A percentile compares a stretch with the other conserved stretches of the same genome.
Evolutionary conservation across 1,140 invertebrate genomes (phyloP).

Genomic region (Ceratina calcarata): DNA sequence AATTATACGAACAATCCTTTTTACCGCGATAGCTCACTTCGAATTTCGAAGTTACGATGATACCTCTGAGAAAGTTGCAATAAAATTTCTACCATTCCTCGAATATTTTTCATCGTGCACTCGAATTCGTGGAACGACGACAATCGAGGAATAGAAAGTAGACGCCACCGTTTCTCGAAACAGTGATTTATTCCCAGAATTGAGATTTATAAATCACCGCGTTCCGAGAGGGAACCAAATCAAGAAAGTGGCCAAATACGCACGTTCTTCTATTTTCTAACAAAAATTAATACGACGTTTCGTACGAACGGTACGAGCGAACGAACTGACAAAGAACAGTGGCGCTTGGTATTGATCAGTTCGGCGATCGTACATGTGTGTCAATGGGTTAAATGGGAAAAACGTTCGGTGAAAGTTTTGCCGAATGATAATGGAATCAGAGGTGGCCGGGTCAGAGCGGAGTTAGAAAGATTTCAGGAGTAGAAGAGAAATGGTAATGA

Average conservation of each 20-base stretch:
- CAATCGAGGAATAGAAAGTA: slow-evolving; percentile 57
- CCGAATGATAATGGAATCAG: neutral
- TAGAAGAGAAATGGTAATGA: slow-evolving; percentile 26
- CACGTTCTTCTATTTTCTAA: neutral
- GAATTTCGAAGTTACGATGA: neutral
- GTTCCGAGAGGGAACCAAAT: slow-evolving; percentile 21
- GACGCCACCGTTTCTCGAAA: slow-evolving; percentile 43
- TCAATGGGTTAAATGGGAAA: neutral
- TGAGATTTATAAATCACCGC: slow-evolving; percentile 38
- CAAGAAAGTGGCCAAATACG: no score
- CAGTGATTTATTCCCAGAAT: slow-evolving; percentile 51
- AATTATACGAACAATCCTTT: neutral
- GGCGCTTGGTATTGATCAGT: no score
- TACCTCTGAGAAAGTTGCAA: slow-evolving; percentile 7
- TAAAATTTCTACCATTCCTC: slow-evolving; percentile 1
- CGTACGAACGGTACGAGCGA: no score
- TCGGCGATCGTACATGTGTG: neutral
- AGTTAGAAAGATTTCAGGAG: slow-evolving; percentile 15
- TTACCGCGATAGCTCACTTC: neutral
- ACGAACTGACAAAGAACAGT: no score
- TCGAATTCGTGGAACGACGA: slow-evolving; percentile 43
- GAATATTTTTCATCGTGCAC: slow-evolving; percentile 43
- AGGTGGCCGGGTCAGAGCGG: neutral
- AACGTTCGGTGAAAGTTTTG: neutral
- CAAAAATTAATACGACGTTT: neutral